Evolutionary conservation across 92 coral and sea anemone species (phyloP), one percentile per base, ranked within the genome.

Genomic region (Siderastrea siderea): DNA sequence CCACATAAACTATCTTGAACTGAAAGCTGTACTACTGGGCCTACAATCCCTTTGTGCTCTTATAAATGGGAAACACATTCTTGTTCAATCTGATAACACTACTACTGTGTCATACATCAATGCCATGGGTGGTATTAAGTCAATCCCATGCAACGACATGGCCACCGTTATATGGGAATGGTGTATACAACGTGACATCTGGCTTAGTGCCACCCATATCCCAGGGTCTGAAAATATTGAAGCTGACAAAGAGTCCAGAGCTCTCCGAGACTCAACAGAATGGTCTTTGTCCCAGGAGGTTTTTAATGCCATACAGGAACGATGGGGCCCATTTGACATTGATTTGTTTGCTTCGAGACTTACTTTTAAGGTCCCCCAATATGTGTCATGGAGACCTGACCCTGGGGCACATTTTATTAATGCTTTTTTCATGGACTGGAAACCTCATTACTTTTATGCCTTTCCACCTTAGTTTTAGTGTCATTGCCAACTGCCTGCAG

Each of bases 51-150:
- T 88, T 66, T 88, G 92, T 58, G 43, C 72, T 16, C 48, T 13
- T 55, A 1, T 45, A 0, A 59, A 26, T 26, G 38, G 38, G 38
- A 26, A 26, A 26, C 38, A 26, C 38, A 26, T 26, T 26, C 38
- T 26, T 26, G 38, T 26, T 26, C 38, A 26, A 26, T 26, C 38
- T 26, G 38, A 26, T 26, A 26, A 26, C 38, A 26, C 38, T 26
- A 26, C 38, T 26, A 26, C 38, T 26, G 38, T 26, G 38, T 26
- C 38, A 26, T 26, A 71, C 64, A 53, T 81, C 9, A 87, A 88
- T 74, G 54, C 75, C 16, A 88, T 88, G 87, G 87, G 91, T 9
- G 91, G 88, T 49, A 67, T 83, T 9, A 75, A 71, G 50, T 88
- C 84, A 1, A n/a, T 52, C 0, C 10, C 47, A 10, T 88, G 88